These are phyloP conservation scores for Trichogramma dendrolimi DNA, from an alignment of 2,888 invertebrate species.

Conservation along the genomic window DNA sequence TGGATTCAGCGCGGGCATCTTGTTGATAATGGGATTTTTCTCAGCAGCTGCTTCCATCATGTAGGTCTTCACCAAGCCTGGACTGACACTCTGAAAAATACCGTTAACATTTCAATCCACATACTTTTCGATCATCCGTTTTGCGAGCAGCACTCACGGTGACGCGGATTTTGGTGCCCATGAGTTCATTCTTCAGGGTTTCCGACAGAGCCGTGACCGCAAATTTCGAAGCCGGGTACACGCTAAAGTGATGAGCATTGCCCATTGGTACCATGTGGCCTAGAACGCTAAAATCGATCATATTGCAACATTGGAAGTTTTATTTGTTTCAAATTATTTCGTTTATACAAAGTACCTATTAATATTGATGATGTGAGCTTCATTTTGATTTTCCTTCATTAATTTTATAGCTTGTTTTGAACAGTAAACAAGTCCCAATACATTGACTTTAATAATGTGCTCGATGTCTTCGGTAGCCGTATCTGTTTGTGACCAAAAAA, in stretches of 20 bases:
- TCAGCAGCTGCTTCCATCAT: conserved; percentile 34
- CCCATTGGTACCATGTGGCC: conserved; percentile 52
- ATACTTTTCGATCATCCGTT: background rate
- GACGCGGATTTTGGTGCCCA: conserved; percentile 13
- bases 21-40: background rate
- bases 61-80: conserved; percentile 60
- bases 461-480: conserved; percentile 8
- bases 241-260: conserved; percentile 45
- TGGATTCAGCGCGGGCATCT: background rate
- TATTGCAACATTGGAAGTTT: background rate
- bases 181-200: conserved; percentile 58
- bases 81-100: conserved; percentile 58
- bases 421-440: conserved; percentile 34
- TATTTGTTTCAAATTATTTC: background rate
- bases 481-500: background rate
- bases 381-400: conserved; percentile 30
- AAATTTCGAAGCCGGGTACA: conserved; percentile 60
- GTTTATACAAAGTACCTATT: conserved; percentile 26
- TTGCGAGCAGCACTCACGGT: conserved; percentile 14
- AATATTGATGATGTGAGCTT: conserved; percentile 32
- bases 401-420: conserved; percentile 31
- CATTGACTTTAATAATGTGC: conserved; percentile 31
- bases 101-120: background rate
- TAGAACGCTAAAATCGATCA: conserved; percentile 39
- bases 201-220: conserved; percentile 59